Evolutionary conservation across 2,888 invertebrate species (phyloP).

Genomic region (Synanthedon andrenaeformis): DNA sequence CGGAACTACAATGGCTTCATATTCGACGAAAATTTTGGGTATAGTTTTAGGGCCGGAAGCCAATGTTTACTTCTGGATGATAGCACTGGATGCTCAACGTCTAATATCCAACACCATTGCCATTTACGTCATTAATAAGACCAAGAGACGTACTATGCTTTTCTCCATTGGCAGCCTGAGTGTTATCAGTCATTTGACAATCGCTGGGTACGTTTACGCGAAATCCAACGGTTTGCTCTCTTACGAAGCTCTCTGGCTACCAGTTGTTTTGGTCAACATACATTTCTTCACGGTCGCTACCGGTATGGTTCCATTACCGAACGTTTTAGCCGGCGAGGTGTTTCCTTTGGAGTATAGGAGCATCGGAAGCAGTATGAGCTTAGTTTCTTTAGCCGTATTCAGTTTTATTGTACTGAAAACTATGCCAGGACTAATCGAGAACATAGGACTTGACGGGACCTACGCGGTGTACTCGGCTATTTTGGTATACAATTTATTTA

Average conservation of each 20-base stretch:
- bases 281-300: conserved; percentile 68
- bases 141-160: conserved; percentile 71
- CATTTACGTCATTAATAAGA: conserved; percentile 69
- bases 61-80: conserved; percentile 73
- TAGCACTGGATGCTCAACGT: conserved; percentile 73
- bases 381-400: conserved; percentile 66
- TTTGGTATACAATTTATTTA: conserved; percentile 58
- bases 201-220: conserved; percentile 52
- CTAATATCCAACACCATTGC: conserved; percentile 69
- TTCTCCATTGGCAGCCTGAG: conserved; percentile 71
- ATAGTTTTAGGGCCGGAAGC: conserved; percentile 67
- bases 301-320: conserved; percentile 75
- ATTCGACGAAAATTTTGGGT: conserved; percentile 72
- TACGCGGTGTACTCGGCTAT: conserved; percentile 68
- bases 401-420: conserved; percentile 74
- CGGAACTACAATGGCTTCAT: conserved; percentile 75
- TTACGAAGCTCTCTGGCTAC: conserved; percentile 46
- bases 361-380: conserved; percentile 71
- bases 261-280: conserved; percentile 56
- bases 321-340: conserved; percentile 77
- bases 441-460: conserved; percentile 64
- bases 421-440: conserved; percentile 61
- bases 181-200: conserved; percentile 59
- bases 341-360: conserved; percentile 72
- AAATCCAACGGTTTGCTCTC: conserved; percentile 20